Base-by-base conservation (phyloP, 2,888 invertebrate species). In the Timema cristinae region DNA sequence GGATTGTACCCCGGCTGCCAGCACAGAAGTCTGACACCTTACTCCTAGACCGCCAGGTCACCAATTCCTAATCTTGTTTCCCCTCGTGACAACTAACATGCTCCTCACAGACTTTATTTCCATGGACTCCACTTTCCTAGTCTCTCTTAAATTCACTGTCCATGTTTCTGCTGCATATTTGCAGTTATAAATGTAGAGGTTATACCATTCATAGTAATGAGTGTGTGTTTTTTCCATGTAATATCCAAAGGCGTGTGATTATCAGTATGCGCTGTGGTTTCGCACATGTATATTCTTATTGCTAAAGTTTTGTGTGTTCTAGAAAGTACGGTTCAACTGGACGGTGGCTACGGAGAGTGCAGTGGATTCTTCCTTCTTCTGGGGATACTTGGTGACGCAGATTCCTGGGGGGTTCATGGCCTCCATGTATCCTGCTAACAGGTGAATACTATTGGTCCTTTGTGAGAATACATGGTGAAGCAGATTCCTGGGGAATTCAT, bases 401-500 rank as follows among this genome's bases (percentile, higher is more conserved):
- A 93, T 99, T 71, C 99, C 99, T 13, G 99, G 98, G 68, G 99
- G 99, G 68, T 97, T 97, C 83, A 87, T 99, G 76, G 98, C 99
- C 13, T 96, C 98, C 49, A 93, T 94, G 83, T 95, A 96, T 83
- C 97, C 98, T 47, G 98, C 99, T 7, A 98, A 98, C 84, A 91
- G 85, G 88, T 88, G 79, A 79, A 76, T 66, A 51, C 50, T 47
- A n/a, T 32, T 32, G 32, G 54, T n/a, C 54, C 54, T 54, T n/a
- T 98, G 15, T 32, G 32, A 32, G 32, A 32, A 32, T 32, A 32
- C 32, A 32, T 32, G 32, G 32, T 32, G 32, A 32, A 1, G 4
- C 98, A 99, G 85, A 93, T 99, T 71, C 99, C 99, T 13, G 99
- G 98, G 69, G 99, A 98, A 68, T 97, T 97, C 82, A 87, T 99